Percentiles rank a stretch among this genome's conserved stretches.
Conservation (phyloP, 2,113 vertebrate species). For the Tenebrosternarchus preto region DNA sequence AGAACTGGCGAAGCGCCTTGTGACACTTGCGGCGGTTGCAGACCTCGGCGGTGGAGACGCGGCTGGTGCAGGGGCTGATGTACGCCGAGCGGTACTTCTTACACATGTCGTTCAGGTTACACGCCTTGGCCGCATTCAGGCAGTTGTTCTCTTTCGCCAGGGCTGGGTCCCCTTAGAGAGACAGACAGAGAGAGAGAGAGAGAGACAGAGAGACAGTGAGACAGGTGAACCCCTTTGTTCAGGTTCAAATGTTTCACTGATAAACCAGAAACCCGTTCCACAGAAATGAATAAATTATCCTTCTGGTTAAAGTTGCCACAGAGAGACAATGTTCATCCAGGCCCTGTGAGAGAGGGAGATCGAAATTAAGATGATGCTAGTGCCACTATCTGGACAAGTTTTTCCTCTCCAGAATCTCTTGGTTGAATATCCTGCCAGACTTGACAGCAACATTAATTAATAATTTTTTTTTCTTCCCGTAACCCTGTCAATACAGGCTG, state of each 20-base stretch:
- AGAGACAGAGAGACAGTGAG: neutral
- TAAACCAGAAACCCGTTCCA: too few relatives aligned
- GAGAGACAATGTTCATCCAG: neutral
- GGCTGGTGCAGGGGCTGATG: conserved; percentile 94
- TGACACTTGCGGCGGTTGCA: conserved; percentile 98
- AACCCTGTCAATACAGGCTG: conserved; percentile 20
- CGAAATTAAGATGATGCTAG: neutral
- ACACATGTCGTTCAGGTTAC: conserved; percentile 96
- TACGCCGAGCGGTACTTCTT: conserved; percentile 97
- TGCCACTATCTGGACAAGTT: neutral
- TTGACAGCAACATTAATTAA: conserved; percentile 28
- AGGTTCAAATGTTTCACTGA: too few relatives aligned
- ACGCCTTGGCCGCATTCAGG: conserved; percentile 94
- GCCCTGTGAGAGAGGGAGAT: neutral
- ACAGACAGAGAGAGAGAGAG: neutral
- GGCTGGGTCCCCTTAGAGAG: conserved; percentile 78
- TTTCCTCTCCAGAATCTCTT: neutral
- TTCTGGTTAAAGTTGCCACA: neutral
- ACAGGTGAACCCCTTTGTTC: too few relatives aligned
- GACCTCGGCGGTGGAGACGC: conserved; percentile 87
- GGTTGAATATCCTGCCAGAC: conserved; percentile 13
- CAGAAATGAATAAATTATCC: too few relatives aligned
- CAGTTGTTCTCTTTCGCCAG: conserved; percentile 94
- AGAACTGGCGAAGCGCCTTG: conserved; percentile 97
- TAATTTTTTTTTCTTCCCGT: conserved; percentile 3